Conservation (phyloP, 2,888 invertebrate genomes). For the Pristionchus arcanus region DNA sequence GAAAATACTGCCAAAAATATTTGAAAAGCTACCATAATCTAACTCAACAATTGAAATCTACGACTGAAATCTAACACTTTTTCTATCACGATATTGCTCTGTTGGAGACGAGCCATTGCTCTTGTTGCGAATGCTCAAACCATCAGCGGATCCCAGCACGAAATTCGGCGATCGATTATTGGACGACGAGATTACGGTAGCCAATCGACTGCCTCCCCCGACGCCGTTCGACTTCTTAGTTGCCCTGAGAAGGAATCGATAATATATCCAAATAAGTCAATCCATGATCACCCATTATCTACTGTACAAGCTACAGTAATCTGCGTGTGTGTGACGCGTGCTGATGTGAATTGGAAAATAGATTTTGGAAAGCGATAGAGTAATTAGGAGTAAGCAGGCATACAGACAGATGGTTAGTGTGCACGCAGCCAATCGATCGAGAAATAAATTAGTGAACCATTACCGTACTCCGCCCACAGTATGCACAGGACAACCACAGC, state of each 20-base stretch:
- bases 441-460: neutral
- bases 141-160: constrained; percentile 36
- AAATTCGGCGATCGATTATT: constrained; percentile 11
- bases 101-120: neutral
- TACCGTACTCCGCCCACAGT: constrained; percentile 49
- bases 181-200: constrained; percentile 45
- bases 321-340: neutral
- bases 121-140: constrained; percentile 30
- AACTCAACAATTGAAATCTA: neutral
- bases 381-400: neutral
- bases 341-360: neutral
- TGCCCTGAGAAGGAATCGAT: constrained; percentile 31
- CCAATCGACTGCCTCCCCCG: constrained; percentile 52
- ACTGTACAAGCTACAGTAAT: neutral
- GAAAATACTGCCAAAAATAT: constrained; percentile 2
- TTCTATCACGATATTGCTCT: constrained; percentile 4
- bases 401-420: constrained; percentile 10
- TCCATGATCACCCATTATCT: neutral
- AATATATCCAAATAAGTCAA: neutral
- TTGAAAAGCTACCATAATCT: constrained; percentile 31
- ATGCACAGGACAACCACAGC: constrained; percentile 45
- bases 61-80: constrained; percentile 2
- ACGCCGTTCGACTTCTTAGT: constrained; percentile 31
- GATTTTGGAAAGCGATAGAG: constrained; percentile 18
- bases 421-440: constrained; percentile 10